Evolutionary conservation across 2,888 invertebrate species (phyloP).

Genomic region (Ophonus ardosiacus): DNA sequence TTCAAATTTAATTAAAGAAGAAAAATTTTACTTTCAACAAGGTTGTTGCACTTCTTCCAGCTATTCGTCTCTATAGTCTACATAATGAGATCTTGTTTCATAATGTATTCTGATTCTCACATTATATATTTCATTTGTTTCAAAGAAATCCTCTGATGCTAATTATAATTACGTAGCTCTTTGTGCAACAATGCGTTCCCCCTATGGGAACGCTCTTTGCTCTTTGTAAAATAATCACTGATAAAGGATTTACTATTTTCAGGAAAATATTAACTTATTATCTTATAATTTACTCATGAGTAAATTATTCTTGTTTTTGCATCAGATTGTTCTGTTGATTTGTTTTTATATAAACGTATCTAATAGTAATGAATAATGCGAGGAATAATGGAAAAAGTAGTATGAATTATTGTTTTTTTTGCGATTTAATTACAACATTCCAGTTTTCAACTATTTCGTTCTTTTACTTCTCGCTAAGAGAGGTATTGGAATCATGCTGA

Average conservation of each 20-base stretch:
- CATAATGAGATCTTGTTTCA: constrained; percentile 41
- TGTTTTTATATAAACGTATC: too few species aligned
- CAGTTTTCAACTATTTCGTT: too few species aligned
- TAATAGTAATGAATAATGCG: too few species aligned
- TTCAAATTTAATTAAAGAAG: constrained; percentile 4
- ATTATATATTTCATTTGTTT: constrained; percentile 39
- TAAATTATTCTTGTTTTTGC: not conserved
- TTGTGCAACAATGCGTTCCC: constrained; percentile 4
- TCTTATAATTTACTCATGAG: too few species aligned
- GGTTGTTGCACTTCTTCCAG: constrained; percentile 23
- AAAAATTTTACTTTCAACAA: constrained; percentile 45
- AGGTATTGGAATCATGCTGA: too few species aligned
- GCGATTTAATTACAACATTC: too few species aligned
- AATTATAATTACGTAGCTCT: constrained; percentile 12
- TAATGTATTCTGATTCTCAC: constrained; percentile 37
- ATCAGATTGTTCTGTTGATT: too few species aligned
- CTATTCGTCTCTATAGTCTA: not conserved
- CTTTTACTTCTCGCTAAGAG: too few species aligned
- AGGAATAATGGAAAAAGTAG: too few species aligned
- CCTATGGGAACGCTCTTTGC: not conserved
- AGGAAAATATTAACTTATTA: not conserved
- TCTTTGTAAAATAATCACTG: not conserved
- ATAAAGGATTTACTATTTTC: constrained; percentile 22
- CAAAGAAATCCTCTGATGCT: constrained; percentile 33
- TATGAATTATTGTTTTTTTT: too few species aligned